These are phyloP conservation scores for Poecile atricapillus DNA, from an alignment of 2,113 vertebrate genomes.

Conservation along the genomic window DNA sequence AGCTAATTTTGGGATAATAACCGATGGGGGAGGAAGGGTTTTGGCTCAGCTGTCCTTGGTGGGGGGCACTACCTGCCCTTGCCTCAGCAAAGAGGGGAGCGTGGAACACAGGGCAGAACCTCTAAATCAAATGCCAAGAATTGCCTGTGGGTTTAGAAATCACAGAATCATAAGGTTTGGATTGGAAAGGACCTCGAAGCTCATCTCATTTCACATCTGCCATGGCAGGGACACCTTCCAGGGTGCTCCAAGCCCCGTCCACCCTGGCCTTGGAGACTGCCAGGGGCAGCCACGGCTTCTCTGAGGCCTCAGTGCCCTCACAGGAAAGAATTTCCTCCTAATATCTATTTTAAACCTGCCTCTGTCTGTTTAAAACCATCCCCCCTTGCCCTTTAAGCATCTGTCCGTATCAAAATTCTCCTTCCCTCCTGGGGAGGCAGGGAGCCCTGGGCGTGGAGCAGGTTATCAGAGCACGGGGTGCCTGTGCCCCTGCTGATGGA, in stretches of 20 bases:
- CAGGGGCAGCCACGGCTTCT: neutral
- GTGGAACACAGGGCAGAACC: neutral
- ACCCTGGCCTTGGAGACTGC: accelerated
- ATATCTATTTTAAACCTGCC: neutral
- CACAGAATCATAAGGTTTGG: neutral
- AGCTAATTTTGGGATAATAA: conserved; percentile 1
- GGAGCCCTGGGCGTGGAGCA: neutral
- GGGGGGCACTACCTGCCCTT: neutral
- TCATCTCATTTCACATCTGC: neutral
- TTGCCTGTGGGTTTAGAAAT: neutral
- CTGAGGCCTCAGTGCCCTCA: accelerated
- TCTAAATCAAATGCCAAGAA: neutral
- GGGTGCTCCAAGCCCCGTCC: accelerated
- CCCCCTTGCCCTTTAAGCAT: too few relatives aligned
- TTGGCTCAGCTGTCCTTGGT: neutral
- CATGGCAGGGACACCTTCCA: neutral
- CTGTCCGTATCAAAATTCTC: neutral
- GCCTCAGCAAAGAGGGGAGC: neutral
- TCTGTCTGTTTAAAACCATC: neutral
- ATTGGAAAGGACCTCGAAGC: neutral
- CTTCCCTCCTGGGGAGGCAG: neutral
- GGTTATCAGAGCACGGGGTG: neutral
- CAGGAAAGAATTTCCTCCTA: neutral
- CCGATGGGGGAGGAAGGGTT: too few relatives aligned
- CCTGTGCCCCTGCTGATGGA: neutral